Base-by-base conservation (phyloP, 2,797 vertebrate genomes). In the Antrozous pallidus region DNA sequence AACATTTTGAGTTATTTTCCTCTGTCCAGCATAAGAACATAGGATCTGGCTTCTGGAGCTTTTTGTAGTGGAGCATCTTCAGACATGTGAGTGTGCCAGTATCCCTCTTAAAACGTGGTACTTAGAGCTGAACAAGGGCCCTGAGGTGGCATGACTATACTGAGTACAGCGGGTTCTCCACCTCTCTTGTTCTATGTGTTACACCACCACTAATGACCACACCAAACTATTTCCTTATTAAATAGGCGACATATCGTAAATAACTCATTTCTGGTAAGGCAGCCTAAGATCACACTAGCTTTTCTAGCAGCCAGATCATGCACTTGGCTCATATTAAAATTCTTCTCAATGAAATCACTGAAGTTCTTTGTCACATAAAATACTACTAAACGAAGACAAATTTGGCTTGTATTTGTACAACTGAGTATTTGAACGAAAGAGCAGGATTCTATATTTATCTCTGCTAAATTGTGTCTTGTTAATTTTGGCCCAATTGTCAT, bases 321-420 rank as follows among this genome's bases (percentile, higher is more conserved):
- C 5, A 47, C 54, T 96, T 96, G 94, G 90, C 84, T 74, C 42
- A 14, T 65, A 67, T 42, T 38, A 83, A 92, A 82, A 75, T 79
- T 95, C 88, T 80, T 93, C 45, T 96, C 70, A 82, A 49, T 88
- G 42, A 97, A 95, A 94, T 85, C 56, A 81, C 82, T 85, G 69
- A 88, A 67, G 58, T 93, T 93, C 20, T 91, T 88, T 96, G 83
- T 93, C 90, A 70, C 54, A 84, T 84, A 88, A 95, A 90, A 38
- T 80, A 78, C 38, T 65, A 49, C 51, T 92, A 88, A 93, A 80
- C 56, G n/a, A 85, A 93, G 49, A 90, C 16, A 77, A 85, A 91
- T 33, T 90, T 95, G 85, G 63, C 78, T 83, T 88, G 40, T 54
- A 42, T 90, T 95, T 78, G 22, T 56, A 42, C 56, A 82, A 18